phyloP scores from a whole-genome alignment of 2,113 vertebrate genomes.

The Pristiophorus japonicus region DNA sequence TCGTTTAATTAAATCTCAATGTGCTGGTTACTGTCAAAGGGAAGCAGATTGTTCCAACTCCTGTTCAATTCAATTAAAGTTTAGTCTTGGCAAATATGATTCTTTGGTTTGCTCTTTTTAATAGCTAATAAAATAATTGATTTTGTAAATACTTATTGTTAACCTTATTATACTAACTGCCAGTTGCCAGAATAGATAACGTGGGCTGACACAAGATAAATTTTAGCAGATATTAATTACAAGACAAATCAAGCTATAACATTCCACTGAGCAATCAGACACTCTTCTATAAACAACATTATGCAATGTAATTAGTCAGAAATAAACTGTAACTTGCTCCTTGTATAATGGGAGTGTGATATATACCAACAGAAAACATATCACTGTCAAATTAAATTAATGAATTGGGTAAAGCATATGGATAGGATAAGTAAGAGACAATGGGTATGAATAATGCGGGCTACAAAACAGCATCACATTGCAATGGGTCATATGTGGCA shows the following conservation, averaged over 20 bases:
- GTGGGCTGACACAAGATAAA: background rate
- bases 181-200: background rate
- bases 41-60: background rate
- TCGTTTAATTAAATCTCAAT: background rate
- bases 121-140: background rate
- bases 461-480: background rate
- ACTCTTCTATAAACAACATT: background rate
- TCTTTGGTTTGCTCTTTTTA: conserved; percentile 3
- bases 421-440: background rate
- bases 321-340: background rate
- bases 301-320: background rate
- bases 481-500: background rate
- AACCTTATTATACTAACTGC: background rate
- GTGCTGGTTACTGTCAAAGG: background rate
- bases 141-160: background rate
- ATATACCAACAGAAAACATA: background rate
- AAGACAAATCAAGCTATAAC: background rate
- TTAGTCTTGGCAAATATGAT: background rate
- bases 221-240: background rate
- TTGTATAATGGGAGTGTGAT: background rate
- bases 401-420: background rate
- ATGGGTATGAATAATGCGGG: background rate
- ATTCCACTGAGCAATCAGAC: background rate
- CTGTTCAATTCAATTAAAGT: background rate
- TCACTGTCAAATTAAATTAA: background rate